These are phyloP conservation scores for Bilobella aurantiaca DNA, from an alignment of 1,140 invertebrate genomes.

Conservation along the genomic window DNA sequence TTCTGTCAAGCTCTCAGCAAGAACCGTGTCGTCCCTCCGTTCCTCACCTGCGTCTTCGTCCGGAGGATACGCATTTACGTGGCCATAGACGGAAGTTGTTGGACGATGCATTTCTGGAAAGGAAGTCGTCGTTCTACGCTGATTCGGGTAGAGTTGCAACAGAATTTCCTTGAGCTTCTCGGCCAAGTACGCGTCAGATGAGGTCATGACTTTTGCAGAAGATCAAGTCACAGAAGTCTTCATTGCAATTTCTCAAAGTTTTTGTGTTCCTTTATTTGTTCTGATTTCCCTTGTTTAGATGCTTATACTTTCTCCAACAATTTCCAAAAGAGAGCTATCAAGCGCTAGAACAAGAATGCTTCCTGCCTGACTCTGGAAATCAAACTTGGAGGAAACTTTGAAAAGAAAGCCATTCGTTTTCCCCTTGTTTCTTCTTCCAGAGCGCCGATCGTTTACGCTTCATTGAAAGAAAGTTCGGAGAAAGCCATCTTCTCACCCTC, in stretches of 20 bases:
- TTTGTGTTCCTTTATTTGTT: no score
- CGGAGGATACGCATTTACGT: no score
- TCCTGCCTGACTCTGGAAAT: no score
- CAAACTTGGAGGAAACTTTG: neutral
- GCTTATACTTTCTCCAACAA: no score
- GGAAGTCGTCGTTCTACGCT: neutral
- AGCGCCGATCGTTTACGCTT: neutral
- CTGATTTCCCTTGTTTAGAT: no score
- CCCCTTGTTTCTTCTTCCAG: neutral
- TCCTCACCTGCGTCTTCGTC: neutral
- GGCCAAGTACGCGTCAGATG: constrained; percentile 17
- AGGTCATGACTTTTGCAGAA: no score
- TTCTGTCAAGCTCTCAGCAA: constrained; percentile 25
- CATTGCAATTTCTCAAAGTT: no score
- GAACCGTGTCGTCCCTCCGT: neutral
- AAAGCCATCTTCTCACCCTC: no score
- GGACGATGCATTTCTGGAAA: neutral
- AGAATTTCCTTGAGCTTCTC: constrained; percentile 28
- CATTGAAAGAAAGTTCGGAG: neutral
- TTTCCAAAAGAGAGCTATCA: no score
- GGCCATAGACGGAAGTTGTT: neutral
- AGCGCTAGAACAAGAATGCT: no score
- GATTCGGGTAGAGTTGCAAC: constrained; percentile 11
- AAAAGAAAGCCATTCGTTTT: neutral
- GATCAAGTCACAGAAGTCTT: no score